Conservation (phyloP, 1,140 invertebrate genomes). For the Drosophila sp. region DNA sequence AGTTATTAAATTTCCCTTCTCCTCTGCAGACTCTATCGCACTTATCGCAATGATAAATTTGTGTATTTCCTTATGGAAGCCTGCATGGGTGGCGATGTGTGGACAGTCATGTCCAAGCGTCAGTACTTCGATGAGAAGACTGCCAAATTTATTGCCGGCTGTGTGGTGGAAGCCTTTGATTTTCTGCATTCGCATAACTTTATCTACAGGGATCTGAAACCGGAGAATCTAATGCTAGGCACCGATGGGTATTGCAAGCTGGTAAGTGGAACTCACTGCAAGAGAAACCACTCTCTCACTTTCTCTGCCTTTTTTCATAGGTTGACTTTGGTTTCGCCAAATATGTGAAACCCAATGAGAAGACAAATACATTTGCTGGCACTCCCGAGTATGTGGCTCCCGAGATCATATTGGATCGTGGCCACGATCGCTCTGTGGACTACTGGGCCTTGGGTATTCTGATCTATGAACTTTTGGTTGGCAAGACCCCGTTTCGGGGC, state of each 20-base stretch:
- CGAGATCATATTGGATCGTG: slow-evolving; percentile 97
- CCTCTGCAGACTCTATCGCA: slow-evolving; percentile 91
- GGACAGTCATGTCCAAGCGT: slow-evolving; percentile 94
- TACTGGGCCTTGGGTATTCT: slow-evolving; percentile 98
- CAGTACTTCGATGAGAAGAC: slow-evolving; percentile 93
- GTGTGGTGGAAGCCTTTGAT: slow-evolving; percentile 95
- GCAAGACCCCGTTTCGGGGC: slow-evolving; percentile 96
- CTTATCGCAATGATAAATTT: slow-evolving; percentile 97
- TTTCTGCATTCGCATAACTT: slow-evolving; percentile 94
- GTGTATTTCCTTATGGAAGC: slow-evolving; percentile 98
- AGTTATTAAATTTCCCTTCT: background rate
- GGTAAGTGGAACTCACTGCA: slow-evolving; percentile 83
- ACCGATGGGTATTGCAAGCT: slow-evolving; percentile 95
- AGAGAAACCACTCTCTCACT: background rate
- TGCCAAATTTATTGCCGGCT: slow-evolving; percentile 94
- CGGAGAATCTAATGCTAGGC: slow-evolving; percentile 96
- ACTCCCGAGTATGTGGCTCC: slow-evolving; percentile 95
- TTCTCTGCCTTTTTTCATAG: slow-evolving; percentile 83
- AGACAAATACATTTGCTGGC: slow-evolving; percentile 99
- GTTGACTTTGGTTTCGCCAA: slow-evolving; percentile 99
- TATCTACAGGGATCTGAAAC: slow-evolving; percentile 97
- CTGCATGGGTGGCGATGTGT: slow-evolving; percentile 98
- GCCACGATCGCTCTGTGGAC: slow-evolving; percentile 96
- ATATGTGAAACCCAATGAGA: slow-evolving; percentile 88
- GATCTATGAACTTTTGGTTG: slow-evolving; percentile 95